Base-by-base conservation (phyloP, 2,888 invertebrate species). In the Acanthacorydalis orientalis region DNA sequence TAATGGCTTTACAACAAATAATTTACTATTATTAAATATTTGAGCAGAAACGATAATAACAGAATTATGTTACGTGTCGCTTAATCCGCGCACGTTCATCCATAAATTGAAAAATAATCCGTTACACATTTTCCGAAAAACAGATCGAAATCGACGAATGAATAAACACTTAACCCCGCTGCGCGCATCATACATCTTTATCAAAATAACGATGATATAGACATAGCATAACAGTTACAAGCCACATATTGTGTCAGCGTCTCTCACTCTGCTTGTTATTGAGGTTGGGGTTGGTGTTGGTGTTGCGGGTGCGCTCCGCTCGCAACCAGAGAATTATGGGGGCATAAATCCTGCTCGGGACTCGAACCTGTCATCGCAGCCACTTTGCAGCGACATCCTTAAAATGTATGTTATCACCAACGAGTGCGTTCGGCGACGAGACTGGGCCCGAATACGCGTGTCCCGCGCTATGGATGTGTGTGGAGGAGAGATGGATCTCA, bases 321-420 rank as follows among this genome's bases (percentile, higher is more conserved):
- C 37, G 37, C 37, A 12, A 35, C 12, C 37, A 31, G 16, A 42
- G 31, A 47, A 42, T 47, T 47, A 47, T 47, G 43, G 40, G 43
- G 34, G 16, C 43, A 47, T 47, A 47, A 47, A 47, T 47, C 43
- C 38, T 32, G 40, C 38, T 31, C 31, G 14, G 37, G 31, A 47
- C 43, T 47, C 47, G 47, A 47, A 47, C 42, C 41, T 47, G 47
- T 47, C 43, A 47, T 37, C 47, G 40, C 43, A 47, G 31, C 34
- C 44, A 35, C 34, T 35, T 31, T 16, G 43, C 31, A 43, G 23
- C 43, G 37, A 37, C 37, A 37, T 37, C 37, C 37, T 37, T 37
- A 37, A 37, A 37, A 37, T 37, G 37, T 37, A 37, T 37, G 37
- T 12, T 37, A 37, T n/a, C 37, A 37, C 37, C 7, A 37, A 9